Evolutionary conservation across 2,797 vertebrate genomes (phyloP).

Genomic region (Syngnathus acus): DNA sequence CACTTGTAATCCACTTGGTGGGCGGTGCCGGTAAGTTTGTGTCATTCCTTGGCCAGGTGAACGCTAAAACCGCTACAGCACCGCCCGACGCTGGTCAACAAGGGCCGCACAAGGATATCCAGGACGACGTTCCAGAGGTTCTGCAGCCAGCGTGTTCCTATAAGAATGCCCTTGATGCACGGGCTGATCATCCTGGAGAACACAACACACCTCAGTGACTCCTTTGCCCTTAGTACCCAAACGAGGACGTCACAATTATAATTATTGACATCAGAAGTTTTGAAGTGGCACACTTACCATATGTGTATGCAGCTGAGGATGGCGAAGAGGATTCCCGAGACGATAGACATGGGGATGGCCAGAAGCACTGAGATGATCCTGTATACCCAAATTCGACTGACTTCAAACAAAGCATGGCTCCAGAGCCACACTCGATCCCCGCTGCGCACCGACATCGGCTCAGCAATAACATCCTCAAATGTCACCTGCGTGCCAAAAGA

Average conservation of each 20-base stretch:
- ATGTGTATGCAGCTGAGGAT: constrained; percentile 71
- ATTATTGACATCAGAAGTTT: too few species aligned
- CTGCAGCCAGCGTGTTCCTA: constrained; percentile 63
- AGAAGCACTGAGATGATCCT: constrained; percentile 62
- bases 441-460: constrained; percentile 68
- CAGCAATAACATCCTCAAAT: constrained; percentile 78
- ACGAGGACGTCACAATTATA: too few species aligned
- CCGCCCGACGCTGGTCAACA: constrained; percentile 57
- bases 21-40: not conserved
- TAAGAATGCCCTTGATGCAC: constrained; percentile 49
- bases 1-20: not conserved
- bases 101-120: constrained; percentile 51
- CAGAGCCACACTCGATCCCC: constrained; percentile 76
- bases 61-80: constrained; percentile 63
- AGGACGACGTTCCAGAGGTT: constrained; percentile 62
- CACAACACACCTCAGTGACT: not conserved
- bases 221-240: not conserved
- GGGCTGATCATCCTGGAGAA: constrained; percentile 64
- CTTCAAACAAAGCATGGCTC: constrained; percentile 72
- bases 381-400: constrained; percentile 71
- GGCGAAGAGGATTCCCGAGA: constrained; percentile 68
- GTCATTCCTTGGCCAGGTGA: constrained; percentile 61
- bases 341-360: constrained; percentile 64
- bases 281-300: constrained; percentile 47
- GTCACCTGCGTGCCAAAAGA: constrained; percentile 54